These are phyloP conservation scores for Scotopteryx bipunctaria DNA, from an alignment of 2,888 invertebrate species.

Conservation along the genomic window DNA sequence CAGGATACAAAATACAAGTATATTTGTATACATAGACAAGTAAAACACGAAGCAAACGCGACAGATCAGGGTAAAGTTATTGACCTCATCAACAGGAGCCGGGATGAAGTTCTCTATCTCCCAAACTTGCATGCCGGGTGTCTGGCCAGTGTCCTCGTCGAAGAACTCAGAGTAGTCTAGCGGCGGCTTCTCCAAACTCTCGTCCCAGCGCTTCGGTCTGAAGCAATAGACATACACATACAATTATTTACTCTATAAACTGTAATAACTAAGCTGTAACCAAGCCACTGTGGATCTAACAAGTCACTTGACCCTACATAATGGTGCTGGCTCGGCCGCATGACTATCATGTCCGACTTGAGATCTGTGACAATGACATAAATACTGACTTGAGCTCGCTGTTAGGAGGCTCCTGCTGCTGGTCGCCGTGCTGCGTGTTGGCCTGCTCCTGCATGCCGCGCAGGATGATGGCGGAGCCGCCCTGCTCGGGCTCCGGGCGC, in stretches of 20 bases:
- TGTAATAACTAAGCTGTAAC: too few species aligned
- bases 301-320: too few species aligned
- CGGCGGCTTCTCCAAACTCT: slow-evolving; percentile 96
- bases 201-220: slow-evolving; percentile 97
- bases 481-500: slow-evolving; percentile 86
- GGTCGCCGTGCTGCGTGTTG: slow-evolving; percentile 87
- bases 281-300: too few species aligned
- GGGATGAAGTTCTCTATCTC: slow-evolving; percentile 99
- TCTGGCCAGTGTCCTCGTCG: slow-evolving; percentile 96
- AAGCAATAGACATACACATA: too few species aligned
- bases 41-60: too few species aligned
- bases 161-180: slow-evolving; percentile 99
- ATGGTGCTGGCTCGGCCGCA: too few species aligned
- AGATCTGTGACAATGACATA: neutral
- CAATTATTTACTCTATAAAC: too few species aligned
- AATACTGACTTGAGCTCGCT: slow-evolving; percentile 86
- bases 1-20: too few species aligned
- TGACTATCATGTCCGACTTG: too few species aligned
- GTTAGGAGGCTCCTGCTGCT: slow-evolving; percentile 82
- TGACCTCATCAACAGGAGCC: slow-evolving; percentile 94
- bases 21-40: too few species aligned
- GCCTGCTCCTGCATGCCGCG: slow-evolving; percentile 88
- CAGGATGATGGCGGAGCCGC: slow-evolving; percentile 93
- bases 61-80: too few species aligned
- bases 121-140: slow-evolving; percentile 97